Conservation (phyloP, 2,888 invertebrate species). For the Xiphydria camelus region DNA sequence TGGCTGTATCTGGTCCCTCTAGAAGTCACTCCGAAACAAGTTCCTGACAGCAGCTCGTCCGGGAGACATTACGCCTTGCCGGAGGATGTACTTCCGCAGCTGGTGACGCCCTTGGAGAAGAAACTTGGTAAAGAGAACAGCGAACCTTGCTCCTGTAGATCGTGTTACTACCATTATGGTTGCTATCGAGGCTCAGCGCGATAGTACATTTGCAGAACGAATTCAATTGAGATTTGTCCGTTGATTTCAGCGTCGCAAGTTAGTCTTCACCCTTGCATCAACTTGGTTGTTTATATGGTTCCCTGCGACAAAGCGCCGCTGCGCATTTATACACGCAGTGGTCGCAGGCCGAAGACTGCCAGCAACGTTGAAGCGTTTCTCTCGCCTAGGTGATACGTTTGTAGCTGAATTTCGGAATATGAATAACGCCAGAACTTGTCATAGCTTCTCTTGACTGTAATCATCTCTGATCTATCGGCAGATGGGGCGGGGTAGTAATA, state of each 20-base stretch:
- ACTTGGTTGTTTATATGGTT: constrained; percentile 82
- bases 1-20: constrained; percentile 83
- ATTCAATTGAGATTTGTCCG: neutral
- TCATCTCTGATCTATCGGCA: constrained; percentile 16
- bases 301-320: constrained; percentile 76
- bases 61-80: constrained; percentile 68
- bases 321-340: constrained; percentile 65
- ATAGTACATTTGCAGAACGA: too few relatives aligned
- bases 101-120: constrained; percentile 85
- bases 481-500: constrained; percentile 90
- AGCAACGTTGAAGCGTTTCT: constrained; percentile 71
- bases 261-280: constrained; percentile 78
- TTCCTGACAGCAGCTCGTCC: constrained; percentile 58
- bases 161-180: neutral
- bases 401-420: too few relatives aligned
- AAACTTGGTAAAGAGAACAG: constrained; percentile 71
- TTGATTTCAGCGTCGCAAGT: constrained; percentile 71
- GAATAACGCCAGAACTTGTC: too few relatives aligned
- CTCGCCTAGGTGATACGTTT: constrained; percentile 64
- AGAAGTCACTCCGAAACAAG: constrained; percentile 72
- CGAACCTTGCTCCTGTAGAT: too few relatives aligned
- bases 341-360: constrained; percentile 39
- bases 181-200: too few relatives aligned
- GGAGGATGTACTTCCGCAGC: constrained; percentile 74
- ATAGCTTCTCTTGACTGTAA: too few relatives aligned